These are phyloP conservation scores for Adela reaumurella DNA, from an alignment of 2,888 invertebrate species.

Conservation along the genomic window DNA sequence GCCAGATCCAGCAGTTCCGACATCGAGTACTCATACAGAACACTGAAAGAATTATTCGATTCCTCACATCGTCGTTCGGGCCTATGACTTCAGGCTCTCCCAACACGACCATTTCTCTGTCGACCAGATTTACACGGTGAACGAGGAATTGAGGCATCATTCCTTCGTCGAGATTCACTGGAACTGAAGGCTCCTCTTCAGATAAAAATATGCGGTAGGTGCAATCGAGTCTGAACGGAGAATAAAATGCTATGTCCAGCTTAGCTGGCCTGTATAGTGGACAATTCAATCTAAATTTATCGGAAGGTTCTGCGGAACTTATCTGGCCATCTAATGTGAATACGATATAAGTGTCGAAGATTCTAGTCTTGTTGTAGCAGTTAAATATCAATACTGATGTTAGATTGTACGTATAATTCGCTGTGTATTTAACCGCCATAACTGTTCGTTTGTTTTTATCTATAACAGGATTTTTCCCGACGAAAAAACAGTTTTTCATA, in stretches of 20 bases:
- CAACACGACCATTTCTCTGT: slow-evolving; percentile 27
- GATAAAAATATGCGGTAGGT: slow-evolving; percentile 26
- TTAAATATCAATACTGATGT: slow-evolving; percentile 33
- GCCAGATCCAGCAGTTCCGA: slow-evolving; percentile 42
- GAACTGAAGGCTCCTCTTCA: slow-evolving; percentile 33
- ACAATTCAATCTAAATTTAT: slow-evolving; percentile 39
- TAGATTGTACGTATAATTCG: slow-evolving; percentile 32
- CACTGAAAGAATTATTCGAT: slow-evolving; percentile 33
- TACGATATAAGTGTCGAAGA: slow-evolving; percentile 41
- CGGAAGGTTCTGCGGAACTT: slow-evolving; percentile 27
- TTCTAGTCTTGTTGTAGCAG: slow-evolving; percentile 43
- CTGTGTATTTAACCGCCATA: slow-evolving; percentile 33
- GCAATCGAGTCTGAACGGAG: slow-evolving; percentile 27
- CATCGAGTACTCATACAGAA: slow-evolving; percentile 35
- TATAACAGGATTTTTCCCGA: slow-evolving; percentile 29
- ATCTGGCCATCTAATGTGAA: slow-evolving; percentile 31
- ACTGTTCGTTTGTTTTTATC: slow-evolving; percentile 37
- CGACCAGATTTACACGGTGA: slow-evolving; percentile 32
- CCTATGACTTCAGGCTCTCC: too few species aligned
- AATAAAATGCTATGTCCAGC: slow-evolving; percentile 31
- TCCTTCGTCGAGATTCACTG: slow-evolving; percentile 23
- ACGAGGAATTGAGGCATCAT: slow-evolving; percentile 26
- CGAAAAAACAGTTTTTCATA: slow-evolving; percentile 26
- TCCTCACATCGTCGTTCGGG: slow-evolving; percentile 29
- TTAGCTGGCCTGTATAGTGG: slow-evolving; percentile 37